Evolutionary conservation across 2,797 vertebrate species (phyloP).

Genomic region (Chaetophractus vellerosus): DNA sequence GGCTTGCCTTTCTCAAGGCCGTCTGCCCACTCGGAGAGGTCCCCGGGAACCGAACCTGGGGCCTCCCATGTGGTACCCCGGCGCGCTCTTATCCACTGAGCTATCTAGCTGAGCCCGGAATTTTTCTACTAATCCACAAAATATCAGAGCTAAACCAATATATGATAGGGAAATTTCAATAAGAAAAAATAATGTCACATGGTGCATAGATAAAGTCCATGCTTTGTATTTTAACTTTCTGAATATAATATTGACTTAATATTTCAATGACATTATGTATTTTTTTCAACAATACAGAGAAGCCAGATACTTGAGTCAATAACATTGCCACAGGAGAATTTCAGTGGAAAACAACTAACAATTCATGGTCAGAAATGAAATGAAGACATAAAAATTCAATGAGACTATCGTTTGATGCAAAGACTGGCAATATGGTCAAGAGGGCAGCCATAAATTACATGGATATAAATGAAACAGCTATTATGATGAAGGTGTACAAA

Average conservation of each 20-base stretch:
- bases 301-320: not conserved
- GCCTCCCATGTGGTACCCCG: no score
- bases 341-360: slow-evolving; percentile 20
- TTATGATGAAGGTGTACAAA: not conserved
- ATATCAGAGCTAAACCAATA: not conserved
- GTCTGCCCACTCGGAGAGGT: no score
- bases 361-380: not conserved
- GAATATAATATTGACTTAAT: not conserved
- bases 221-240: not conserved
- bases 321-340: not conserved
- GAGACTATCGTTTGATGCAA: not conserved
- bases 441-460: not conserved
- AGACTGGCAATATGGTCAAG: not conserved
- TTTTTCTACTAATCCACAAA: not conserved
- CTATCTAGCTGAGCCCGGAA: no score
- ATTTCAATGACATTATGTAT: slow-evolving; percentile 7
- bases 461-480: not conserved
- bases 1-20: no score
- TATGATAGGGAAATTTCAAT: not conserved
- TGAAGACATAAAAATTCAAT: not conserved
- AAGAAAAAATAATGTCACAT: not conserved
- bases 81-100: no score
- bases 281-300: slow-evolving; percentile 34
- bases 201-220: not conserved
- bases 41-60: no score